phyloP scores from a whole-genome alignment of 2,797 vertebrate species.

The Sebastes dallii region DNA sequence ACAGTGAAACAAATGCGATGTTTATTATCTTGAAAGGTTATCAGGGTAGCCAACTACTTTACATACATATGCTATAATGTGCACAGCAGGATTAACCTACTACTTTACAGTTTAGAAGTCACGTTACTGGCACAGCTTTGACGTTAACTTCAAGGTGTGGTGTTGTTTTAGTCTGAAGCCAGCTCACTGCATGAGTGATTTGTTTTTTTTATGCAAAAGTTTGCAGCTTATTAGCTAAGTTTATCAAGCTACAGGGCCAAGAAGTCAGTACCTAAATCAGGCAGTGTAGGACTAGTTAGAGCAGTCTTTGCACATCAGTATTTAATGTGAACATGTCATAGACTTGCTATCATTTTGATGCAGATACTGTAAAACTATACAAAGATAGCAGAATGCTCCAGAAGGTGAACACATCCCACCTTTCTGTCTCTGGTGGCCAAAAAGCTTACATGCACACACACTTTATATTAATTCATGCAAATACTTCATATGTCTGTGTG shows the following conservation, averaged over 20 bases:
- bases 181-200: background rate
- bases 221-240: background rate
- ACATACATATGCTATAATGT: background rate
- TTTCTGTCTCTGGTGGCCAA: background rate
- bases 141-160: background rate
- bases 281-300: background rate
- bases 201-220: background rate
- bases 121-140: background rate
- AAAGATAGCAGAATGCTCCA: background rate
- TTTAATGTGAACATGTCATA: background rate
- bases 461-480: background rate
- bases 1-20: too few relatives aligned
- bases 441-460: background rate
- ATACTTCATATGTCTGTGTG: background rate
- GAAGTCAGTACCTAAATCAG: background rate
- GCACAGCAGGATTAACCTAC: too few relatives aligned
- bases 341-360: background rate
- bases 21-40: too few relatives aligned
- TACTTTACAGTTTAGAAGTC: background rate
- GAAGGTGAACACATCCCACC: background rate
- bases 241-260: background rate
- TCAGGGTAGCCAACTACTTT: background rate
- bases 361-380: background rate
- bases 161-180: background rate
- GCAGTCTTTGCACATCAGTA: background rate